Conservation (phyloP, 2,888 invertebrate species). For the Scaptomyza tumidula region DNA sequence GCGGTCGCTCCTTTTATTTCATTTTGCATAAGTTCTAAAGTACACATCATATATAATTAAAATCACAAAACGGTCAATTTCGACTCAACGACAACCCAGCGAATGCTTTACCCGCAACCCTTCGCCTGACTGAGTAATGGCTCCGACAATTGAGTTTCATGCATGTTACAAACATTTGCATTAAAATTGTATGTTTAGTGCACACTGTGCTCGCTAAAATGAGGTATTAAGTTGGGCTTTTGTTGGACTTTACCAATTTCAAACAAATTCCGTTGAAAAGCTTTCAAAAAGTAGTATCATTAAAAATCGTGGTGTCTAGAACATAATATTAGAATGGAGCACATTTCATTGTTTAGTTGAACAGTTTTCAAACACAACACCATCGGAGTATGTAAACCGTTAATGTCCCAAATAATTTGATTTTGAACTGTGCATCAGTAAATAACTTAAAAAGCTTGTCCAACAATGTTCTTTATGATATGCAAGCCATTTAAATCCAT, state of each 20-base stretch:
- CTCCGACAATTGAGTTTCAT: constrained; percentile 50
- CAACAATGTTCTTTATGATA: too few species aligned
- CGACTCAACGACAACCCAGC: constrained; percentile 40
- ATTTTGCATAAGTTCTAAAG: constrained; percentile 79
- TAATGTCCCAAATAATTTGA: neutral
- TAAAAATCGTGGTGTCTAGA: neutral
- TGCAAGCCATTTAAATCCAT: neutral
- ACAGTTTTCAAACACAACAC: neutral
- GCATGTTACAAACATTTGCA: constrained; percentile 54
- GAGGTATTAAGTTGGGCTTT: neutral
- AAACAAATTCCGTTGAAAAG: neutral
- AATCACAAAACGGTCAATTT: constrained; percentile 81
- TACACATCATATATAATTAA: constrained; percentile 82
- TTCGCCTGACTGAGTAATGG: constrained; percentile 46
- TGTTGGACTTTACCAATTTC: neutral
- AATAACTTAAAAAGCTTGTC: neutral
- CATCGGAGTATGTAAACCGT: neutral
- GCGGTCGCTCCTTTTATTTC: constrained; percentile 74
- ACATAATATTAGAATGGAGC: neutral
- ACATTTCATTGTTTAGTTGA: neutral
- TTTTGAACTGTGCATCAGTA: neutral
- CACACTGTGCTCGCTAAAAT: neutral
- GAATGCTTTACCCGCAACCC: constrained; percentile 11
- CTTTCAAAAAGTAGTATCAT: neutral
- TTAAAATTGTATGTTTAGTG: constrained; percentile 64